phyloP scores from a whole-genome alignment of 2,113 vertebrate species.

The Stomatorhinus ivindoensis region DNA sequence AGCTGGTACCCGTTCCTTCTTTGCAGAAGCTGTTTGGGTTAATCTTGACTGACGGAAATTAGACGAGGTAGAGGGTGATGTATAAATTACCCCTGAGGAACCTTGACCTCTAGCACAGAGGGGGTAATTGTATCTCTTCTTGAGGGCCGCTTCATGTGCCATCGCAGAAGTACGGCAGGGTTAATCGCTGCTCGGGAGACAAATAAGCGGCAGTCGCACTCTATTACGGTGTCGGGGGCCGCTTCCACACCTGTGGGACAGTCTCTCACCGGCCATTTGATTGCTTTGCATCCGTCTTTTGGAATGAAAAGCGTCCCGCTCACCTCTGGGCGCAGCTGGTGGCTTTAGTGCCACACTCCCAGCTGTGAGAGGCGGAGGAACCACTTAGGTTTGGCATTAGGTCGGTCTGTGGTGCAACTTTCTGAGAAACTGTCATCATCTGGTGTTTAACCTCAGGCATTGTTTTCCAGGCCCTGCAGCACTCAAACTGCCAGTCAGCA shows the following conservation, averaged over 20 bases:
- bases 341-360: not conserved
- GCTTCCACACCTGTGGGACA: not conserved
- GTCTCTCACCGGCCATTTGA: not conserved
- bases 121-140: not conserved
- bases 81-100: not conserved
- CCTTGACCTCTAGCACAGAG: not conserved
- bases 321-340: not conserved
- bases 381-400: not conserved
- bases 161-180: not conserved
- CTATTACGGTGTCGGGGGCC: not conserved
- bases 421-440: not conserved
- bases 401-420: not conserved
- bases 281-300: not conserved
- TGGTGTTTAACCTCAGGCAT: not conserved
- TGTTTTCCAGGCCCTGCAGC: not conserved
- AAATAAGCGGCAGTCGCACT: not conserved
- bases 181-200: slow-evolving; percentile 1
- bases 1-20: not conserved
- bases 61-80: not conserved
- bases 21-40: not conserved
- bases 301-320: too few relatives aligned
- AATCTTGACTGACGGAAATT: not conserved
- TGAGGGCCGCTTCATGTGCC: not conserved
- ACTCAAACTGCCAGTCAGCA: not conserved
- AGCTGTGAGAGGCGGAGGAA: not conserved